Evolutionary conservation across 2,113 vertebrate genomes (phyloP).

Genomic region (Thalassoma bifasciatum): DNA sequence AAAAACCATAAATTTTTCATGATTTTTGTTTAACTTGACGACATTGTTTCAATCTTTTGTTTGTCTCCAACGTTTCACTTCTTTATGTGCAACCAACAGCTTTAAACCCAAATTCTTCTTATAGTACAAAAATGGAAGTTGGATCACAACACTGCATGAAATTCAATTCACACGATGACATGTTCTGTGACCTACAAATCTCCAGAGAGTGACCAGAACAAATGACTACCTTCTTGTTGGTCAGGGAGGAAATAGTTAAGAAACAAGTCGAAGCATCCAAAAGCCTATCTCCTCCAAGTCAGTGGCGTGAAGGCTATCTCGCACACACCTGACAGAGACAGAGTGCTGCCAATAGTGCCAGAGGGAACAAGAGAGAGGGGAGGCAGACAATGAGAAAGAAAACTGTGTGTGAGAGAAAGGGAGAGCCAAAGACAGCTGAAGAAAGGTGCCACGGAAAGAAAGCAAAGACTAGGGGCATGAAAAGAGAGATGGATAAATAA

Average conservation of each 20-base stretch:
- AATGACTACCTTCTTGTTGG: constrained; percentile 10
- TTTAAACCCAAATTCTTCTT: no score
- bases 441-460: constrained; percentile 46
- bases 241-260: constrained; percentile 58
- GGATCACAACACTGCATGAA: no score
- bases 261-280: constrained; percentile 57
- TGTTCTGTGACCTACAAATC: constrained; percentile 11
- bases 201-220: constrained; percentile 3
- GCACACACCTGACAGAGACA: constrained; percentile 76
- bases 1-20: no score
- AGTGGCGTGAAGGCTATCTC: constrained; percentile 73
- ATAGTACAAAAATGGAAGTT: no score
- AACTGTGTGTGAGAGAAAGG: constrained; percentile 38
- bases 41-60: no score
- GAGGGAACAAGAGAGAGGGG: constrained; percentile 59
- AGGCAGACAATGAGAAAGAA: constrained; percentile 16
- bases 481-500: constrained; percentile 51
- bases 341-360: constrained; percentile 70
- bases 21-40: no score
- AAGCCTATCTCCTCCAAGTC: constrained; percentile 69
- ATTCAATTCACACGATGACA: no score
- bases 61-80: no score
- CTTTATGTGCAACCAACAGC: no score
- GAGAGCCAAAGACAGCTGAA: constrained; percentile 8
- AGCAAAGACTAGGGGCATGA: constrained; percentile 35